Conservation (phyloP, 92 coral and sea anemone species). For the Zoanthus gigantus region DNA sequence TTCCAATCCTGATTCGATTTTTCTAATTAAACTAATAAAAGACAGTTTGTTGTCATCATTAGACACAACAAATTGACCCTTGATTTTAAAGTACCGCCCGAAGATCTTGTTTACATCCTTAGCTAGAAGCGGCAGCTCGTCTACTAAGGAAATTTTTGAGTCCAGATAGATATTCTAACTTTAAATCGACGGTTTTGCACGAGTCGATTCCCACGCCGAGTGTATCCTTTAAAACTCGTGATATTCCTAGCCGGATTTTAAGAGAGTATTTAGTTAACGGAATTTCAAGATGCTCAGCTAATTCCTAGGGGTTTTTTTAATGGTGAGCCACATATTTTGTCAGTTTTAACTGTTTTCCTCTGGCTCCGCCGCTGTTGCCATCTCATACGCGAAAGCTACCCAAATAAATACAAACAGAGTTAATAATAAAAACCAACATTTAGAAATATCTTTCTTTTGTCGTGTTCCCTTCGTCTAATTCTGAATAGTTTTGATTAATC, state of each 20-base stretch:
- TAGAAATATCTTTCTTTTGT: neutral
- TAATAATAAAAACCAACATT: too few species aligned
- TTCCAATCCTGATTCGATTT: slow-evolving; percentile 46
- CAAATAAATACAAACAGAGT: neutral
- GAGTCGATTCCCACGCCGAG: too few species aligned
- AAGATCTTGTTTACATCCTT: neutral
- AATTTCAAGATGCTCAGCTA: neutral
- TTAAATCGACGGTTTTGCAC: too few species aligned
- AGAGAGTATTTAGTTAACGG: too few species aligned
- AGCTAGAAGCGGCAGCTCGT: neutral
- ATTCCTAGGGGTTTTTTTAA: too few species aligned
- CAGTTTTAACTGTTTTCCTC: neutral
- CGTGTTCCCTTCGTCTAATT: neutral
- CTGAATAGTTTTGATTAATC: neutral
- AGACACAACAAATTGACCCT: neutral
- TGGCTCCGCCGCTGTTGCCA: neutral
- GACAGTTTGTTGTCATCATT: neutral
- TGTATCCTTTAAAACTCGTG: too few species aligned
- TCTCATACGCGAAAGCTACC: neutral
- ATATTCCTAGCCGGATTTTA: too few species aligned
- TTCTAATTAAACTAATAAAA: slow-evolving; percentile 40
- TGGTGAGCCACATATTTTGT: neutral
- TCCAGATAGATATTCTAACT: too few species aligned
- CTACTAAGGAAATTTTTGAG: too few species aligned
- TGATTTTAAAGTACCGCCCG: neutral